Conservation (phyloP, 2,888 invertebrate genomes). For the Athalia rosae region DNA sequence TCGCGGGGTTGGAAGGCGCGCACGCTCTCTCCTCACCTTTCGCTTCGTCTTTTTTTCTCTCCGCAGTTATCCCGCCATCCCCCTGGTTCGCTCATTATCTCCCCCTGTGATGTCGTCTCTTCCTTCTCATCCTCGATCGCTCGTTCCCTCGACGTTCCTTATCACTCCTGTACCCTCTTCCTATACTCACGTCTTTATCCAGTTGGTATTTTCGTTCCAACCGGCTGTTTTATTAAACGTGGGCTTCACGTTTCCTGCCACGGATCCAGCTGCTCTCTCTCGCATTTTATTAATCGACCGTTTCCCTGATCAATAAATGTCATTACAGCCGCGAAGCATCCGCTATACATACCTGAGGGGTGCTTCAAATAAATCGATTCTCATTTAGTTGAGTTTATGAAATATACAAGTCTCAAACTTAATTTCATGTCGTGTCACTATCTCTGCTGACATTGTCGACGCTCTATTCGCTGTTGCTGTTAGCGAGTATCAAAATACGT, state of each 20-base stretch:
- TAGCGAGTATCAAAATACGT: too few relatives aligned
- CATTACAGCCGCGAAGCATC: conserved; percentile 10
- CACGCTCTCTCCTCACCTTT: too few relatives aligned
- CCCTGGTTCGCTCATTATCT: conserved; percentile 26
- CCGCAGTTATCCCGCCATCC: not conserved
- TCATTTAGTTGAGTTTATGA: too few relatives aligned
- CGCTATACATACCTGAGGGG: not conserved
- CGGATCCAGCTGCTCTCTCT: not conserved
- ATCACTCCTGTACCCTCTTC: not conserved
- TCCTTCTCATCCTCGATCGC: not conserved
- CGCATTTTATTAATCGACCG: not conserved
- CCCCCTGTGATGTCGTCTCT: not conserved
- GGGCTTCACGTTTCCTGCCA: conserved; percentile 21
- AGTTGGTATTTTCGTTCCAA: conserved; percentile 28
- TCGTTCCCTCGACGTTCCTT: not conserved
- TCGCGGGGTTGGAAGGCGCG: not conserved
- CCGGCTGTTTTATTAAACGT: conserved; percentile 29
- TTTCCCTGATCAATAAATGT: conserved; percentile 33
- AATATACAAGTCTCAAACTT: too few relatives aligned
- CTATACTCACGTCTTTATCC: conserved; percentile 26
- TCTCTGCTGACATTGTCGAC: too few relatives aligned
- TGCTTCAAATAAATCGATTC: not conserved
- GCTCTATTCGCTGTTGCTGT: too few relatives aligned
- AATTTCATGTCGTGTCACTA: too few relatives aligned
- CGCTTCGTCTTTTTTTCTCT: conserved; percentile 8